Conservation (phyloP, 2,888 invertebrate genomes). For the Euclidia mi region DNA sequence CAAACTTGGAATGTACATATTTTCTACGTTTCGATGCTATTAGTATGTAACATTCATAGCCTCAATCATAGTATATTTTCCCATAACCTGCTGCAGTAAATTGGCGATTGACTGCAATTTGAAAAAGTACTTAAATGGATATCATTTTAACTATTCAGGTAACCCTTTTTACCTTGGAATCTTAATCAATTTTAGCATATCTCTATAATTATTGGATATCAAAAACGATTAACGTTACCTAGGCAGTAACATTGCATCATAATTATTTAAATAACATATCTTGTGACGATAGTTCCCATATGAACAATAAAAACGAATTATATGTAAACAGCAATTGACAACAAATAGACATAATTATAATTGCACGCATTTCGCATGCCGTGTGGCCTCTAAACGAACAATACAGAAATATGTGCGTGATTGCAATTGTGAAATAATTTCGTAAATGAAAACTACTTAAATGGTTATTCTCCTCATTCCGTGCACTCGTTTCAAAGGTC, state of each 20-base stretch:
- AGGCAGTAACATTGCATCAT: background rate
- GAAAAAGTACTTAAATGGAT: too few species aligned
- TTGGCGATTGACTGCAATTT: too few species aligned
- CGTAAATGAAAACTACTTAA: constrained; percentile 65
- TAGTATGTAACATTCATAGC: background rate
- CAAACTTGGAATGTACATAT: too few species aligned
- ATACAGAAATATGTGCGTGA: constrained; percentile 59
- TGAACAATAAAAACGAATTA: constrained; percentile 8
- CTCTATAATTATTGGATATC: too few species aligned
- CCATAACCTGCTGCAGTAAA: too few species aligned
- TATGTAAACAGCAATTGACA: constrained; percentile 26
- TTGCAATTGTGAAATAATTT: constrained; percentile 51
- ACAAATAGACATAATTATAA: constrained; percentile 40
- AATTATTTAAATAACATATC: background rate
- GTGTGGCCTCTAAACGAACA: constrained; percentile 55
- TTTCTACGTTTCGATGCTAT: background rate
- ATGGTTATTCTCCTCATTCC: constrained; percentile 54
- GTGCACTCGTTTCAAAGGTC: constrained; percentile 30
- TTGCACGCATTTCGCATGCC: constrained; percentile 37
- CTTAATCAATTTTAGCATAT: too few species aligned
- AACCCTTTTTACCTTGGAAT: too few species aligned
- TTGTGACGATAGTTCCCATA: background rate
- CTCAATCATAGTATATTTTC: too few species aligned
- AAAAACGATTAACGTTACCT: too few species aligned
- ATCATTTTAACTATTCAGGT: too few species aligned